Evolutionary conservation across 2,113 vertebrate genomes (phyloP), one percentile per base, ranked within the genome.

Genomic region (Promerops cafer): DNA sequence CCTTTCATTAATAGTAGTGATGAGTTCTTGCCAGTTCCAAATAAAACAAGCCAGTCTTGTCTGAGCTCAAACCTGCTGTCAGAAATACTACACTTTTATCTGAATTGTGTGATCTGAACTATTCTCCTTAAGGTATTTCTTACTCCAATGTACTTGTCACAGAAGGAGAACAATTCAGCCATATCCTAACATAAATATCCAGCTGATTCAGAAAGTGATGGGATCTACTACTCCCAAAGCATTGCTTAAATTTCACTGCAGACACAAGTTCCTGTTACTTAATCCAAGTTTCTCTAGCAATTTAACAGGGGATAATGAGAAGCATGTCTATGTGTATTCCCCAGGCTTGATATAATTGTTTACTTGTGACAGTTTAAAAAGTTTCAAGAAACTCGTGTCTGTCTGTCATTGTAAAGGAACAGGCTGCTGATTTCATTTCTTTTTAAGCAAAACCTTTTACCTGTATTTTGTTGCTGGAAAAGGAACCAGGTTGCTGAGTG

Each of bases 401-500:
- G 4, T 57, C 9, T 80, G 31, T 50, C 39, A 14, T 17, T 53
- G 17, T 57, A 30, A 63, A 79, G 28, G 35, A 0, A 3, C 6
- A 21, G 24, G 10, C 37, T 66, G 54, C 8, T 78, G 18, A 39
- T 57, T 14, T 50, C 15, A 54, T 7, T 54, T 19, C 16, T 20
- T 69, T 16, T 50, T 7, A 45, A 89, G 13, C 56, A n/a, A 77
- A 74, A 50, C 11, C 9, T 77, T 77, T 0, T 89, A 54, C 90
- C 31, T 75, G 11, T 11, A 1, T 83, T 61, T 94, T 90, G 2
- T 90, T 92, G 16, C 69, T 6, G 82, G 13, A 31, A 68, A 96
- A 99, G 99, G 99, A 74, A 98, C 97, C 63, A 98, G 98, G 86
- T 94, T 99, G 82, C 96, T 99, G 97, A 99, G 99, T 16, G 99